These are phyloP conservation scores for Neofelis nebulosa DNA, from an alignment of 2,113 vertebrate species.

Conservation along the genomic window DNA sequence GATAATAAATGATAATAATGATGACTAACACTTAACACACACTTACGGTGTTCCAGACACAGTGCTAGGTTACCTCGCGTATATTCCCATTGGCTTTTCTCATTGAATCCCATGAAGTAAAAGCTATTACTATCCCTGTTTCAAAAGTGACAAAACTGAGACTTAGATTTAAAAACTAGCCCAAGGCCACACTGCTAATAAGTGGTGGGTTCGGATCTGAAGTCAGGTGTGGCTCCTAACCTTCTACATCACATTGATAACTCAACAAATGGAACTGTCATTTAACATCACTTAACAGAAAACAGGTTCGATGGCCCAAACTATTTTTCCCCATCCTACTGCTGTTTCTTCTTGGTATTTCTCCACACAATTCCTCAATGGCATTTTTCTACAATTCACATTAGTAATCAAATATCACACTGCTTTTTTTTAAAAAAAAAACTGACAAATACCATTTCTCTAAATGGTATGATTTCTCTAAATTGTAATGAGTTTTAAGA, in stretches of 20 bases:
- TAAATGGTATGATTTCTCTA: slow-evolving; percentile 3
- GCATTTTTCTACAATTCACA: background rate
- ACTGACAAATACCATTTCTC: background rate
- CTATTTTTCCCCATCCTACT: background rate
- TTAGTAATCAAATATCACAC: background rate
- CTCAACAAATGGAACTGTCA: background rate
- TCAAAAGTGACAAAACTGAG: background rate
- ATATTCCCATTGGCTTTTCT: background rate
- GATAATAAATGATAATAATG: background rate
- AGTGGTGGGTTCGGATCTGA: background rate
- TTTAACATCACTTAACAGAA: background rate
- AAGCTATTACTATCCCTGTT: background rate
- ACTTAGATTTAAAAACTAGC: background rate
- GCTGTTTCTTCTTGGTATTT: background rate
- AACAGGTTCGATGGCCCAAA: background rate
- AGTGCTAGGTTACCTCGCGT: background rate
- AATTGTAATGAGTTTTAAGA: slow-evolving; percentile 11
- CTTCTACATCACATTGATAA: background rate
- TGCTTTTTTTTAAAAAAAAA: slow-evolving; percentile 32
- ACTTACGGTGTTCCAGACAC: background rate
- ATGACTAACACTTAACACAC: background rate
- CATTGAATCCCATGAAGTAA: background rate
- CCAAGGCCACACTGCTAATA: background rate
- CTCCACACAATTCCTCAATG: background rate
- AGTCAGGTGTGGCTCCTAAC: background rate